Base-by-base conservation (phyloP, 2,797 vertebrate species). In the Silurus aristotelis region DNA sequence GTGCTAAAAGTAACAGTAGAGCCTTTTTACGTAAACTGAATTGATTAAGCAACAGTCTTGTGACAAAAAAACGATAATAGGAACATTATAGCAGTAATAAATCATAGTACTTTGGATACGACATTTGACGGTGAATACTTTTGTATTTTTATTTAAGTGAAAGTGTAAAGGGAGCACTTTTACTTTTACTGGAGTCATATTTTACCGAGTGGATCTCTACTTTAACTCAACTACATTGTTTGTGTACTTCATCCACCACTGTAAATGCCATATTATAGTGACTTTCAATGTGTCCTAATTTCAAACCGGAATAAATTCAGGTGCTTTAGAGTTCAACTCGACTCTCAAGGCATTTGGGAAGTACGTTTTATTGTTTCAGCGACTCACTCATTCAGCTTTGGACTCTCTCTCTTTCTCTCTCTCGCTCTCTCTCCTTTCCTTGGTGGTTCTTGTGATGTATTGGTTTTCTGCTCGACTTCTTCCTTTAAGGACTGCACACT, bases 391-490 rank as follows among this genome's bases (percentile, higher is more conserved):
- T 82, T 87, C 84, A 63, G 38, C 67, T 84, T 84, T 58, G 25
- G 52, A 68, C 81, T 61, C 78, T 61, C 61, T 78, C 52, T 76
- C 77, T 77, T 72, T 63, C 46, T 63, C 60, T 79, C 77, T n/a
- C 71, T 66, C 80, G 71, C 79, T 8, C 43, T 70, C 52, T 46
- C 71, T 66, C 75, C 52, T 68, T 83, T 73, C 85, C 87, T 86
- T 56, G 71, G 87, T 86, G 77, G 88, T 83, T 85, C 83, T 84
- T 87, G 89, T 89, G 88, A 91, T 89, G 87, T 91, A 90, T 90
- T 91, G 89, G 90, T 89, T 91, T 91, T 91, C 89, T 90, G 90
- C 89, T 91, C 89, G 86, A 89, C 89, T 91, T 90, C 88, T 87
- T 82, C 87, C 86, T 89, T 91, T 89, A 87, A 90, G 89, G 25